Evolutionary conservation across 2,888 invertebrate genomes (phyloP), one percentile per base, ranked within the genome.

Genomic region (Tridacna crocea): DNA sequence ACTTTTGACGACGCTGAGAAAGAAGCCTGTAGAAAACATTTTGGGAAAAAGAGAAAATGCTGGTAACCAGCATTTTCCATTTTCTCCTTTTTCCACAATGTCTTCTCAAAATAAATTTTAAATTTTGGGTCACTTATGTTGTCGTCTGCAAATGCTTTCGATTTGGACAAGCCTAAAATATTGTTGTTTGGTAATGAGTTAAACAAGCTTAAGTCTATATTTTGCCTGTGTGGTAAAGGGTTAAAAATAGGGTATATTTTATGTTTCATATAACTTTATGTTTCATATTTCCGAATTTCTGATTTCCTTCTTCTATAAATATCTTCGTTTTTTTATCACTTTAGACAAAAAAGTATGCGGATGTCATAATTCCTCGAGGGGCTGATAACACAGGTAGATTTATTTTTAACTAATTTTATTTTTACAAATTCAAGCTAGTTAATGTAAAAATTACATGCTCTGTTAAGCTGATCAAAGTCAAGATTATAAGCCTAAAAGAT

Each of bases 301-400:
- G 3, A 2, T 36, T 36, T 36, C 36, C 36, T 36, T 2, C 8
- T 4, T 10, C 55, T 55, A 11, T 6, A 3, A 1, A 10, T 55
- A 19, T 55, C 55, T 55, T 55, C 17, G 19, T 63, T 22, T n/a
- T 77, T 90, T 93, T 96, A 81, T 91, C 90, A 80, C 92, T 96
- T 74, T 96, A 98, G 97, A 99, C 99, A 0, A 99, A 99, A 95
- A 99, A 99, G 95, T 99, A 99, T 95, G 99, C 99, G 77, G 99
- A 99, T 95, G 98, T 99, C 75, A 99, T 99, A 92, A 99, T 99
- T 94, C 99, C 99, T 0, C 96, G 99, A 89, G 99, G 99, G 84
- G 99, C 99, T 36, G 99, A 99, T 94, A 99, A 99, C 94, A 93
- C 93, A 81, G 94, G 94, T 94, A 85, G 26, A 63, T 24, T 66